Percentiles rank a stretch among this genome's conserved stretches.
These are phyloP conservation scores for Anthoptus insignis DNA, from an alignment of 2,888 invertebrate species.

Conservation along the genomic window DNA sequence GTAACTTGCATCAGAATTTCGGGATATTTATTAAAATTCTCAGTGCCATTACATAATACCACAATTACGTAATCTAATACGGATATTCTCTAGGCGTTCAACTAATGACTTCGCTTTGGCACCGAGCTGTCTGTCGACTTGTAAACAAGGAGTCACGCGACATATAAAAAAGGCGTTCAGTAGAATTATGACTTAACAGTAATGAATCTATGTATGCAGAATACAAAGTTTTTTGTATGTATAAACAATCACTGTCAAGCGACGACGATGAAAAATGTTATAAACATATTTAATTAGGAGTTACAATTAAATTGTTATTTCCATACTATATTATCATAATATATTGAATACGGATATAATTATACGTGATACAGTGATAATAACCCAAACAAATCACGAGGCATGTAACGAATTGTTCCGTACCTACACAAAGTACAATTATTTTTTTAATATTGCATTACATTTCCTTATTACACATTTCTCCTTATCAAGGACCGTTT, in stretches of 20 bases:
- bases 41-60: neutral
- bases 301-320: neutral
- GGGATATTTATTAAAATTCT: neutral
- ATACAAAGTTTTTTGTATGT: conserved; percentile 4
- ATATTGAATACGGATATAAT: conserved; percentile 22
- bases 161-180: conserved; percentile 18
- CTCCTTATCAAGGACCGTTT: conserved; percentile 30
- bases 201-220: neutral
- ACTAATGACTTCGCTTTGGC: conserved; percentile 23
- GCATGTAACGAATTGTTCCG: conserved; percentile 17
- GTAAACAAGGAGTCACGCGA: conserved; percentile 31
- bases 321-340: neutral
- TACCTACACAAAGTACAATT: conserved; percentile 20
- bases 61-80: conserved; percentile 1
- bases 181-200: conserved; percentile 4
- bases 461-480: conserved; percentile 37
- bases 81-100: conserved; percentile 9
- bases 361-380: conserved; percentile 1
- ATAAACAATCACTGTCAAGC: conserved; percentile 25
- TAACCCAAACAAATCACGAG: conserved; percentile 22
- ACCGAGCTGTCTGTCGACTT: conserved; percentile 33
- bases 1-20: neutral
- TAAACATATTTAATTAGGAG: conserved; percentile 1
- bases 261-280: conserved; percentile 11
- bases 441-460: conserved; percentile 4